Evolutionary conservation across 2,797 vertebrate species (phyloP).

Genomic region (Notolepis coatsorum): DNA sequence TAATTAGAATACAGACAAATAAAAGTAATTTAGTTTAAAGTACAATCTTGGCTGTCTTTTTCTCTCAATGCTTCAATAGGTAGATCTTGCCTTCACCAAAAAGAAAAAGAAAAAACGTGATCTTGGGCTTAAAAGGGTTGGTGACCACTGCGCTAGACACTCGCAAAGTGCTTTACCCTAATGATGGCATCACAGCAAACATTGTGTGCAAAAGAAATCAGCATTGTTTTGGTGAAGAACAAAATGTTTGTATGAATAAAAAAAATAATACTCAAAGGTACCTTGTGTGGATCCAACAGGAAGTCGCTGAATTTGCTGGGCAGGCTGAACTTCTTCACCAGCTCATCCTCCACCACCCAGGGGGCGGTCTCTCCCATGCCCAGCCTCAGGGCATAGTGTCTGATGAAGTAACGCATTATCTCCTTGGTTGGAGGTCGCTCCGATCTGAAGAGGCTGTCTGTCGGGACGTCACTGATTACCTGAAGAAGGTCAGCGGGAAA

Average conservation of each 20-base stretch:
- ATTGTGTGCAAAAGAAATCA: no score
- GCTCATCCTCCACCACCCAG: conserved; percentile 96
- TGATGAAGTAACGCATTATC: conserved; percentile 98
- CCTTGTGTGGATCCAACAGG: conserved; percentile 96
- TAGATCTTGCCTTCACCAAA: no score
- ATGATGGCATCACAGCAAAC: no score
- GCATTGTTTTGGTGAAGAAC: no score
- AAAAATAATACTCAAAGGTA: conserved; percentile 70
- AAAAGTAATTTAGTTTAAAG: no score
- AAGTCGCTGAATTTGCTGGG: conserved; percentile 99
- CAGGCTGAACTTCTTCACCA: conserved; percentile 94
- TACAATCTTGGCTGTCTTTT: no score
- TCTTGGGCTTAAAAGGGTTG: no score
- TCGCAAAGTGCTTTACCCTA: no score
- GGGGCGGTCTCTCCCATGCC: conserved; percentile 95
- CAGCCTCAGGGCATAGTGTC: conserved; percentile 91
- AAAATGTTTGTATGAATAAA: no score
- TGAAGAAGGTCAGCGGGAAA: conserved; percentile 54
- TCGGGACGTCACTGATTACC: conserved; percentile 94
- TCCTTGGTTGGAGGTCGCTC: conserved; percentile 98
- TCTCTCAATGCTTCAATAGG: no score
- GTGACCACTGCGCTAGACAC: no score
- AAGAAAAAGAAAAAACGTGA: not conserved
- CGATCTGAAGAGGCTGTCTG: conserved; percentile 90
- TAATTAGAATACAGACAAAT: no score